These are phyloP conservation scores for Sebastes variabilis DNA, from an alignment of 2,797 vertebrate genomes.

Conservation along the genomic window DNA sequence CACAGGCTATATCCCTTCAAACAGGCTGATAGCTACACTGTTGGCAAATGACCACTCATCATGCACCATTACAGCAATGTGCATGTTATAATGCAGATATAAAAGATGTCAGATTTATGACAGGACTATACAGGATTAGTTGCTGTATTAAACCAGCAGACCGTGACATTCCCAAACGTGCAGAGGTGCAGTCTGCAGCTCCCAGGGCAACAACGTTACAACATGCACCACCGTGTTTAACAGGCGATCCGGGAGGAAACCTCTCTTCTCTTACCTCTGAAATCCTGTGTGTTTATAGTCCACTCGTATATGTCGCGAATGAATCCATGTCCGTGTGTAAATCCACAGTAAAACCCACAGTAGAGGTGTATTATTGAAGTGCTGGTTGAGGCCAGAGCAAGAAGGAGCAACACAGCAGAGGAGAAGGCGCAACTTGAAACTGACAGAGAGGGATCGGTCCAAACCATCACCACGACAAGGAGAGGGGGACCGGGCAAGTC, in stretches of 20 bases:
- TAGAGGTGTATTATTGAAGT: background rate
- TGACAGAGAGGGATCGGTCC: slow-evolving; percentile 72
- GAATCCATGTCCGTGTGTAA: slow-evolving; percentile 42
- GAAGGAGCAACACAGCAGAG: slow-evolving; percentile 24
- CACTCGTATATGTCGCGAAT: background rate
- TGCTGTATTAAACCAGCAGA: slow-evolving; percentile 35
- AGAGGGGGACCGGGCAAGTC: slow-evolving; percentile 3
- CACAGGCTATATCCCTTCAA: slow-evolving; percentile 24
- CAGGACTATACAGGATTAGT: background rate
- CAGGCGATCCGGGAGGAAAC: background rate
- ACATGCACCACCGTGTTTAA: slow-evolving; percentile 31
- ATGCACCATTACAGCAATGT: slow-evolving; percentile 21
- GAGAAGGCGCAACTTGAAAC: slow-evolving; percentile 82
- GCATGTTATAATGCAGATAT: background rate
- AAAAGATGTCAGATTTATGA: slow-evolving; percentile 6
- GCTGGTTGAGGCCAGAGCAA: background rate
- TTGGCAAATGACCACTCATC: background rate
- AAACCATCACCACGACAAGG: slow-evolving; percentile 29
- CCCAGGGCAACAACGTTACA: slow-evolving; percentile 46
- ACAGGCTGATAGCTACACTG: background rate
- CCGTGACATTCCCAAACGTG: slow-evolving; percentile 65
- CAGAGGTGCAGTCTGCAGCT: slow-evolving; percentile 53
- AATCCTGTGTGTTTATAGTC: slow-evolving; percentile 34
- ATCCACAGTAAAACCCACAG: slow-evolving; percentile 1
- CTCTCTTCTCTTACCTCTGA: slow-evolving; percentile 53